Base-by-base conservation (phyloP, 1,140 invertebrate genomes). In the Sitophilus oryzae region DNA sequence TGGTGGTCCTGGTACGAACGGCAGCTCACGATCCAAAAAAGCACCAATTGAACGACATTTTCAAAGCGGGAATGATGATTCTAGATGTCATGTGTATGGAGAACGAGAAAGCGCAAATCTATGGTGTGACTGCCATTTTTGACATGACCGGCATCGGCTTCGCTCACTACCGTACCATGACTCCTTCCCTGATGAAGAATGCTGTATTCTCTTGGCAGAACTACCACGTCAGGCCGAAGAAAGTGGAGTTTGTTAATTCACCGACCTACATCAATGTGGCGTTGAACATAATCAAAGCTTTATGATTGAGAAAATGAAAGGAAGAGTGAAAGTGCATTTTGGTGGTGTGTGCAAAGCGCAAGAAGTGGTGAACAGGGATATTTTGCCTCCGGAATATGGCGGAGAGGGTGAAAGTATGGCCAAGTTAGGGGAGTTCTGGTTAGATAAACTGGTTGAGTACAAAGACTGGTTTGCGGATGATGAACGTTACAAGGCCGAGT, bases 161-260 rank as follows among this genome's bases (percentile, higher is more conserved):
- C 15, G 75, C 73, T 8, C 84, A 86, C 61, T 81, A 77, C 3
- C 52, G 77, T n/a, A 79, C 82, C 60, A 62, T 85, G 35, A 76
- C 77, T 15, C 80, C 82, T 0, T 65, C 63, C 14, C 62, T 81
- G 0, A 75, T 86, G 16, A 74, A 73, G 71, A 79, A 71, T 43
- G 66, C 81, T 4, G 81, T 84, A 0, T 74, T 78, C 43, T 73
- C 80, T 4, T 85, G 82, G 83, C 81, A 83, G 70, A 80, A 81
- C 25, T 88, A 88, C 65, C 85, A 86, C 4, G 74, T 82, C 6
- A 76, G 84, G 58, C 78, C 84, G 11, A 81, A 83, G 61, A 73
- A 79, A 0, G 68, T 88, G 19, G 80, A 88, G 59, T 88, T 86
- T 63, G 73, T 88, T 1, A 86, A 89, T 67, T 77, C 83, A 2